phyloP scores from a whole-genome alignment of 2,888 invertebrate genomes.

The Nephrocerus scutellatus region DNA sequence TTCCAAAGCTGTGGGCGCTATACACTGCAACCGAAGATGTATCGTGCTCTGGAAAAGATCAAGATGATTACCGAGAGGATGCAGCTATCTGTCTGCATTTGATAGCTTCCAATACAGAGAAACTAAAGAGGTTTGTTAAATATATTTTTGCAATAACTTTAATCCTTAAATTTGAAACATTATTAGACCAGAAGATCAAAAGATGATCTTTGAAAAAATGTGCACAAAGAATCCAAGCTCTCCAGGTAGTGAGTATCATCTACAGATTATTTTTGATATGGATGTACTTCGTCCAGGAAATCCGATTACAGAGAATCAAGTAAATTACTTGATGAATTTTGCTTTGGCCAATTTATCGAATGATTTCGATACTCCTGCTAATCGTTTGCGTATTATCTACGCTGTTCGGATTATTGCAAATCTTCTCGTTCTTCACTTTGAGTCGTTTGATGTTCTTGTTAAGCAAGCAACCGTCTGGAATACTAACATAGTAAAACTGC shows the following conservation, averaged over 20 bases:
- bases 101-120: constrained; percentile 22
- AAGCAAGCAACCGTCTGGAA: constrained; percentile 23
- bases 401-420: constrained; percentile 33
- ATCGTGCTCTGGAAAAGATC: constrained; percentile 5
- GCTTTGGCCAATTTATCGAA: constrained; percentile 22
- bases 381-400: constrained; percentile 27
- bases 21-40: constrained; percentile 22
- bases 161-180: background rate
- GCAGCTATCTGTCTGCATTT: constrained; percentile 33
- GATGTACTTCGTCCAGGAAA: constrained; percentile 17
- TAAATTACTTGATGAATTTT: constrained; percentile 24
- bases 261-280: constrained; percentile 32
- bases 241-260: constrained; percentile 30
- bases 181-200: constrained; percentile 26
- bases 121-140: constrained; percentile 12
- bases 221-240: constrained; percentile 27
- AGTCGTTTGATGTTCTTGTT: constrained; percentile 15
- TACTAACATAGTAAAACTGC: constrained; percentile 21
- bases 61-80: constrained; percentile 32
- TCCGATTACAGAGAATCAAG: constrained; percentile 18
- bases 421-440: constrained; percentile 23
- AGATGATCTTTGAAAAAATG: constrained; percentile 26
- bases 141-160: background rate
- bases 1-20: constrained; percentile 34
- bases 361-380: constrained; percentile 16